Evolutionary conservation across 2,888 invertebrate species (phyloP), one percentile per base, ranked within the genome.

Genomic region (Chironomus riparius): DNA sequence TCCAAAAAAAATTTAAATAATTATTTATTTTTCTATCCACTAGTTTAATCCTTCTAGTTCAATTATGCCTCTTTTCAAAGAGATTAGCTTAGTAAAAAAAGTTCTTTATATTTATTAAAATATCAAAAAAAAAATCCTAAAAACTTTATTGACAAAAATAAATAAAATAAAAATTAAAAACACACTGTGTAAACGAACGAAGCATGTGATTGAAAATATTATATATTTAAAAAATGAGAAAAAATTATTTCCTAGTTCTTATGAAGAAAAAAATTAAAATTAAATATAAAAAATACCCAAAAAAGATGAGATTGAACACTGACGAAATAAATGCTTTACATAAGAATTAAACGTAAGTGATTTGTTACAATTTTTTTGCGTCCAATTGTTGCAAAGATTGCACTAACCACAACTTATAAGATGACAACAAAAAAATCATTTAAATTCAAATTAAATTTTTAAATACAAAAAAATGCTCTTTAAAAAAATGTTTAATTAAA

Each of bases 201-300:
- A 68, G 68, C 24, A 68, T 68, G 68, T 68, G 68, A 68, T 68
- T 68, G 68, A 68, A 15, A 68, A 15, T 38, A 68, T 38, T 28
- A 56, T 56, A 50, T 50, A 50, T 22, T 7, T 68, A 38, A 68
- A 68, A 21, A 65, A 61, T 18, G 21, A 61, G 61, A 61, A 61
- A 50, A 61, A 18, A 61, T 61, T 21, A 21, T 61, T 18, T 38
- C 38, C 38, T 38, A 38, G 56, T 18, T 56, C 56, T 56, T 56
- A 56, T 56, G 56, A 56, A 15, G 56, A 56, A 56, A 56, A 18
- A 50, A 50, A 50, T 15, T 15, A 50, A 50, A 13, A 50, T 50
- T 50, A 50, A 56, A 6, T 15, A 56, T 56, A 15, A 56, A 56
- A 56, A 56, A 28, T 15, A 15, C 56, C 18, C n/a, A 56, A 56